Evolutionary conservation across 2,888 invertebrate species (phyloP).

Genomic region (Furcula furcula): DNA sequence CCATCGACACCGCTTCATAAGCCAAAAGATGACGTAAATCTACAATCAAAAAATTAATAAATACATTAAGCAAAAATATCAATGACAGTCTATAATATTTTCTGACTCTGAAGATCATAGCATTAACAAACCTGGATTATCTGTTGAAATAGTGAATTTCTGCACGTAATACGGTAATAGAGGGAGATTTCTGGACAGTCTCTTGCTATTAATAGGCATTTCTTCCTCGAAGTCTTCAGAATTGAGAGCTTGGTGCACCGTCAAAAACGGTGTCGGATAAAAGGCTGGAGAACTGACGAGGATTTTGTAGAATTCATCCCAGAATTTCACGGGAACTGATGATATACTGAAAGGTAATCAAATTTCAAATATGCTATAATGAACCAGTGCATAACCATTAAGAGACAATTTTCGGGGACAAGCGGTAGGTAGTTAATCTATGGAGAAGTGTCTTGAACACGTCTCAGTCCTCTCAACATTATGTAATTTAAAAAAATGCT

Average conservation of each 20-base stretch:
- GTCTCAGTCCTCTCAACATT: no score
- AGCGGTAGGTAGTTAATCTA: no score
- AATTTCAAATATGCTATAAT: no score
- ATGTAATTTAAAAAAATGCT: no score
- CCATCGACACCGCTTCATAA: slow-evolving; percentile 72
- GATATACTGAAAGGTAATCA: slow-evolving; percentile 50
- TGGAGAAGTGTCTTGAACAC: no score
- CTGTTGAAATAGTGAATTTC: slow-evolving; percentile 48
- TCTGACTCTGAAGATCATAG: neutral
- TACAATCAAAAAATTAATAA: slow-evolving; percentile 25
- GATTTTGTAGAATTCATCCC: slow-evolving; percentile 62
- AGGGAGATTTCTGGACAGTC: slow-evolving; percentile 56
- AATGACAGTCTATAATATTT: neutral
- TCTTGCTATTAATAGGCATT: slow-evolving; percentile 47
- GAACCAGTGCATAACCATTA: no score
- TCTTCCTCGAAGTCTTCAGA: slow-evolving; percentile 37
- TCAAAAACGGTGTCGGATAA: slow-evolving; percentile 56
- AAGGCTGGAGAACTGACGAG: slow-evolving; percentile 53
- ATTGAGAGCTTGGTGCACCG: slow-evolving; percentile 16
- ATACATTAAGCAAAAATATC: neutral
- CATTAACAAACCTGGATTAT: slow-evolving; percentile 38
- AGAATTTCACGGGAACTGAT: slow-evolving; percentile 52
- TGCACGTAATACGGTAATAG: slow-evolving; percentile 62
- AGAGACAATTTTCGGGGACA: no score
- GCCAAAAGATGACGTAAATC: slow-evolving; percentile 50